Base-by-base conservation (phyloP, 2,888 invertebrate species). In the Hypercompe scribonia region DNA sequence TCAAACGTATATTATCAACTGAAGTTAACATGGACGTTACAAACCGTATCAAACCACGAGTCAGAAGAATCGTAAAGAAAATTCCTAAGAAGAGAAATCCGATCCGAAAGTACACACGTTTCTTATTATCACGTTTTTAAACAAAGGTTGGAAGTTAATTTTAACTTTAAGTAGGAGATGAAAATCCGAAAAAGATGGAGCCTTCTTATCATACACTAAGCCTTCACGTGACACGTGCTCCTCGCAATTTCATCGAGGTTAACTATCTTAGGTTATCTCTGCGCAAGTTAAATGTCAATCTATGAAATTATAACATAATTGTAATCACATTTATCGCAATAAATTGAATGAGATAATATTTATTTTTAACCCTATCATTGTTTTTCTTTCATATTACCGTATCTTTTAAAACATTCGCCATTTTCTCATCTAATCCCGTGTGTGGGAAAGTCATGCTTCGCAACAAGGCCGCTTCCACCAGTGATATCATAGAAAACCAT, bases 181-280 rank as follows among this genome's bases (percentile, higher is more conserved):
- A 28, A 54, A n/a, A n/a, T 1, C 8, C 8, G 54, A n/a, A n/a
- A n/a, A n/a, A 58, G 13, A 58, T 28, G 13, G 28, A 28, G 11
- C 15, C 15, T 15, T 61, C 61, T 61, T 42, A 33, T 50, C 28
- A 69, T 54, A 54, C 50, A 54, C 24, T 54, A n/a, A n/a, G 24
- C 10, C n/a, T 54, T 54, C 50, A n/a, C n/a, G 50, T n/a, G 28
- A 36, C 70, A 42, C 70, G 64, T 64, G 64, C n/a, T 11, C n/a
- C 7, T 65, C 36, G 18, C 11, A 11, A 42, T 28, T 10, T 54
- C 50, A 58, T 68, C 31, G 46, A n/a, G 18, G 21, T 61, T 58
- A 68, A 69, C 24, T 50, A 50, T 71, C 50, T 28, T 39, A 66
- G 63, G 67, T 70, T 61, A 72, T 72, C 68, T 46, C 7, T n/a